phyloP scores from a whole-genome alignment of 1,140 invertebrate species.

The Hylaeus anthracinus region DNA sequence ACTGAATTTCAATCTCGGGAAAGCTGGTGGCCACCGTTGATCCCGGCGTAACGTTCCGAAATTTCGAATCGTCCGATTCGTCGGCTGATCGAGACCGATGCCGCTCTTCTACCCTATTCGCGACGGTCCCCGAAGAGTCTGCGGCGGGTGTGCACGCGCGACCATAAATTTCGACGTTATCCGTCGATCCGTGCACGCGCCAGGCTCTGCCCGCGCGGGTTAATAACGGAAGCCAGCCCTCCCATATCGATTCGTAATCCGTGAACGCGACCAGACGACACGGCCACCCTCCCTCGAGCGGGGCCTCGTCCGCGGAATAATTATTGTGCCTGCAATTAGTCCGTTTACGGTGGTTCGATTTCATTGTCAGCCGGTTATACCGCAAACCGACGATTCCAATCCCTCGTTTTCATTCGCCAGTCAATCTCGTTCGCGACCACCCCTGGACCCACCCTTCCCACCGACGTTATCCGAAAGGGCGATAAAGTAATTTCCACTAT shows the following conservation, averaged over 20 bases:
- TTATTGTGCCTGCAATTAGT: conserved; percentile 62
- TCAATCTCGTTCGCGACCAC: conserved; percentile 37
- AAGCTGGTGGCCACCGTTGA: neutral
- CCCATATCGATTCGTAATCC: conserved; percentile 42
- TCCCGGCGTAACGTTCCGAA: neutral
- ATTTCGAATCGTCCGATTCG: neutral
- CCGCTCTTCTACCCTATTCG: too few species aligned
- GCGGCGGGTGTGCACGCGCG: neutral
- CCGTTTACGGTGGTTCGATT: conserved; percentile 59
- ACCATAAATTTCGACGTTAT: conserved; percentile 40
- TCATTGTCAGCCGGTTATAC: conserved; percentile 51
- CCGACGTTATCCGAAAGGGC: neutral
- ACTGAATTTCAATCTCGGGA: too few species aligned
- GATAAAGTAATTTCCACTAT: conserved; percentile 33
- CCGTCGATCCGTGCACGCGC: conserved; percentile 24
- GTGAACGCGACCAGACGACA: conserved; percentile 21
- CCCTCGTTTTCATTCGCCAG: conserved; percentile 36
- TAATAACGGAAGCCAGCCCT: conserved; percentile 27
- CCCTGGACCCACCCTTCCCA: neutral
- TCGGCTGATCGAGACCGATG: neutral
- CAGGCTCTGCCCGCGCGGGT: neutral
- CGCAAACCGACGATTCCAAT: conserved; percentile 54
- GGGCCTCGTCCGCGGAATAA: conserved; percentile 46
- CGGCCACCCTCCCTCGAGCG: neutral
- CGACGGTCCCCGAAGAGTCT: conserved; percentile 18